phyloP scores from a whole-genome alignment of 2,113 vertebrate species.

The Electrona antarctica region DNA sequence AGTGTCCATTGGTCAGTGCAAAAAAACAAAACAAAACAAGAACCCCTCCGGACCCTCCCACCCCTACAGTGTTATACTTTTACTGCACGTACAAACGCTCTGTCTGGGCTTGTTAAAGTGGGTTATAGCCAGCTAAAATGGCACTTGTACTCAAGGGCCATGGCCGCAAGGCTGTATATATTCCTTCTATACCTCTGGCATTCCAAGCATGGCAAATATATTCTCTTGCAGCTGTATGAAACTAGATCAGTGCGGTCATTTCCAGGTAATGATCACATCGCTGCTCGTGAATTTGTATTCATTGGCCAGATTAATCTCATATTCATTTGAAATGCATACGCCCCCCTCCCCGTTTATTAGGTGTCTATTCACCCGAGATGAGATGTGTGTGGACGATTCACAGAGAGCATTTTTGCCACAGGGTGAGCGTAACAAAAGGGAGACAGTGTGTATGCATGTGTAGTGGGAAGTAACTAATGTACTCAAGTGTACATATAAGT shows the following conservation, averaged over 20 bases:
- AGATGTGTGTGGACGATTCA: constrained; percentile 62
- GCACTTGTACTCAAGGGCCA: constrained; percentile 4
- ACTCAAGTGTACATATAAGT: too few species aligned
- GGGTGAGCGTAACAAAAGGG: constrained; percentile 27
- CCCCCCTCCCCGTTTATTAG: constrained; percentile 55
- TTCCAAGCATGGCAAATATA: constrained; percentile 35
- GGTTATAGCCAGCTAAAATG: neutral
- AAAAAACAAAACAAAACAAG: neutral
- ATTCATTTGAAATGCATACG: constrained; percentile 48
- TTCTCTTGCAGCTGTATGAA: constrained; percentile 41
- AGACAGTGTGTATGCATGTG: neutral
- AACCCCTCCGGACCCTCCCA: too few species aligned
- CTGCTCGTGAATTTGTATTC: constrained; percentile 59
- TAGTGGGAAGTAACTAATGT: too few species aligned
- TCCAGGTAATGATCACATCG: constrained; percentile 57
- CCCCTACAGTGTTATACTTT: neutral
- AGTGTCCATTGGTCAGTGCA: too few species aligned
- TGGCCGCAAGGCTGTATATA: neutral
- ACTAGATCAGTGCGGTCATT: constrained; percentile 56
- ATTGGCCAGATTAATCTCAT: constrained; percentile 60
- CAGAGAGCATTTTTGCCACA: constrained; percentile 40
- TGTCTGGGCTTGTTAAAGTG: constrained; percentile 9
- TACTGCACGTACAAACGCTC: neutral
- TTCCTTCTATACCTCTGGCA: constrained; percentile 8
- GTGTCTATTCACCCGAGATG: constrained; percentile 55